phyloP scores from a whole-genome alignment of 2,797 vertebrate genomes.

The Muscicapa striata region DNA sequence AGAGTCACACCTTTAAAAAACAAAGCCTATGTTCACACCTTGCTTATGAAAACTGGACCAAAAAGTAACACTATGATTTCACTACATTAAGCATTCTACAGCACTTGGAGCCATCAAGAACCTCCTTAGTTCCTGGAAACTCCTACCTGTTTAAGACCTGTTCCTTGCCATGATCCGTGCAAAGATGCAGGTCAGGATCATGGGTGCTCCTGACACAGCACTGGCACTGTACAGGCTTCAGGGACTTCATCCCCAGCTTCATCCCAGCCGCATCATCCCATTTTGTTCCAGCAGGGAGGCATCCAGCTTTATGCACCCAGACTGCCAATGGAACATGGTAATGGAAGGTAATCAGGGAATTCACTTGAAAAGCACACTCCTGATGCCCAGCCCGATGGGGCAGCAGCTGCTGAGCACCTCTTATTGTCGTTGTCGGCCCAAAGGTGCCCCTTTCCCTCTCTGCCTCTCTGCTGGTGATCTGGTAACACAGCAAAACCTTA shows the following conservation, averaged over 20 bases:
- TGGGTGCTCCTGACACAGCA: neutral
- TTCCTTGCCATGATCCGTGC: neutral
- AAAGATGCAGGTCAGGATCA: neutral
- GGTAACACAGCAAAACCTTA: neutral
- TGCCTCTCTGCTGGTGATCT: neutral
- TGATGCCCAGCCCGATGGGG: neutral
- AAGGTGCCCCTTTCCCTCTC: neutral
- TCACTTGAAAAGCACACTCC: neutral
- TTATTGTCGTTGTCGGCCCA: neutral
- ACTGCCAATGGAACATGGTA: neutral
- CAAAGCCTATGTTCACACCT: slow-evolving; percentile 17
- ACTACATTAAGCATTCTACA: neutral
- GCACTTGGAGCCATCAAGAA: neutral
- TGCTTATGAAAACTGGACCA: slow-evolving; percentile 25
- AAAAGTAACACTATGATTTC: slow-evolving; percentile 16
- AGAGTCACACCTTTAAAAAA: slow-evolving; percentile 53
- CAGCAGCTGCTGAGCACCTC: neutral
- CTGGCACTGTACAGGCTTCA: neutral
- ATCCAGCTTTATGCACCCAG: neutral
- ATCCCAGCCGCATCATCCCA: rapidly evolving
- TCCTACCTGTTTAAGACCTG: neutral
- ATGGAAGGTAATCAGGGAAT: neutral
- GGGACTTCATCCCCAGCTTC: neutral
- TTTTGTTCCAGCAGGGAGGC: neutral
- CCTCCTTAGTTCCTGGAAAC: neutral